phyloP scores from a whole-genome alignment of 2,797 vertebrate genomes.

The Gymnoscopelus braueri region DNA sequence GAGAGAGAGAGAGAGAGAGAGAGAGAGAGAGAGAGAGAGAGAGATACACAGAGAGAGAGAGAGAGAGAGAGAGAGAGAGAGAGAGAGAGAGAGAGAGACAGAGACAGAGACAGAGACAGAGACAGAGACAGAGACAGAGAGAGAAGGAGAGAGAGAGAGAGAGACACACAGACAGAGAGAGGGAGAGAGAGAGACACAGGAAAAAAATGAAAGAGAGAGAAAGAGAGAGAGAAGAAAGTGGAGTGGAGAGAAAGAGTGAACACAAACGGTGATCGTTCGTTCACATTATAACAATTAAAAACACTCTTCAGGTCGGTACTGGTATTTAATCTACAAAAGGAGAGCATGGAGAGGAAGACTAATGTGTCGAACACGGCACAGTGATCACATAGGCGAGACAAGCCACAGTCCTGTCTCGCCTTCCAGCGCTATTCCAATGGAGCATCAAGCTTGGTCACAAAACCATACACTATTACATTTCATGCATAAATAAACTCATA shows the following conservation, averaged over 20 bases:
- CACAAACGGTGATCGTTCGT: slow-evolving; percentile 69
- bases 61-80: too few species aligned
- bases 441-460: slow-evolving; percentile 59
- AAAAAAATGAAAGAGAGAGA: not conserved
- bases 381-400: slow-evolving; percentile 64
- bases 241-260: not conserved
- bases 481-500: slow-evolving; percentile 72
- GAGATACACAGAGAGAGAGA: too few species aligned
- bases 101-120: too few species aligned
- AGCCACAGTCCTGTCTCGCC: slow-evolving; percentile 56
- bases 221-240: slow-evolving; percentile 14
- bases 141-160: too few species aligned
- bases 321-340: slow-evolving; percentile 75
- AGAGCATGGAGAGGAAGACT: slow-evolving; percentile 70
- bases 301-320: slow-evolving; percentile 59
- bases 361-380: slow-evolving; percentile 61
- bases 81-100: too few species aligned
- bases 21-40: too few species aligned
- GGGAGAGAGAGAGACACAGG: too few species aligned
- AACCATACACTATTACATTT: slow-evolving; percentile 66
- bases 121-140: too few species aligned
- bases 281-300: slow-evolving; percentile 82
- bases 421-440: slow-evolving; percentile 39
- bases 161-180: too few species aligned
- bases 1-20: too few species aligned